Conservation (phyloP, 2,113 vertebrate genomes). For the Dasyprocta punctata region DNA sequence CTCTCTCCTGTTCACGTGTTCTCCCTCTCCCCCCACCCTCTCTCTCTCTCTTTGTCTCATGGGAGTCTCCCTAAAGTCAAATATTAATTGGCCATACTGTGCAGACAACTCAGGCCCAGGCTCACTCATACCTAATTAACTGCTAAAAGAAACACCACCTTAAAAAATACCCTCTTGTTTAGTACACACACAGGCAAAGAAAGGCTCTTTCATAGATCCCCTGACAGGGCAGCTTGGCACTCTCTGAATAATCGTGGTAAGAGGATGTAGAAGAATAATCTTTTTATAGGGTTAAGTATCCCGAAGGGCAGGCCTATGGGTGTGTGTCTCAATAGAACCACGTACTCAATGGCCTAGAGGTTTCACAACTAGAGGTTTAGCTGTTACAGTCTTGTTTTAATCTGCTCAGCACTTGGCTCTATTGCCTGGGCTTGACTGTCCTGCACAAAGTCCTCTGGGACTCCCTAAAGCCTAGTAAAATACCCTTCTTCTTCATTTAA, state of each 20-base stretch:
- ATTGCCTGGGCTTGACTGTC: neutral
- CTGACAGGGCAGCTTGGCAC: neutral
- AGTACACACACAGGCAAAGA: neutral
- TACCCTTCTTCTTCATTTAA: neutral
- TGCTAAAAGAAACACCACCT: neutral
- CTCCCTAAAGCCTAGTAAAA: slow-evolving; percentile 5
- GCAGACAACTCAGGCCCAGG: neutral
- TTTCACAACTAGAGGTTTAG: slow-evolving; percentile 46
- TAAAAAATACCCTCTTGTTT: slow-evolving; percentile 15
- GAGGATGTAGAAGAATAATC: neutral
- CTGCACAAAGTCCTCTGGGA: neutral
- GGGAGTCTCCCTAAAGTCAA: neutral
- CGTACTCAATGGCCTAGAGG: neutral
- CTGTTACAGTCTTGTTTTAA: neutral
- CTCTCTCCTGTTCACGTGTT: no score
- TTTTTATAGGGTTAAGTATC: neutral
- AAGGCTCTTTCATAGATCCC: neutral
- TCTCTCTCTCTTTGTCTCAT: neutral
- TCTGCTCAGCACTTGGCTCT: neutral
- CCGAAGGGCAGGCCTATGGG: neutral
- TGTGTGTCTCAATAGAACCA: neutral
- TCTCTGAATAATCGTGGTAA: neutral
- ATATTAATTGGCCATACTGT: slow-evolving; percentile 16
- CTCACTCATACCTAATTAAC: neutral
- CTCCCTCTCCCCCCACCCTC: no score